phyloP scores from a whole-genome alignment of 2,888 invertebrate species.

The Spialia ferax region DNA sequence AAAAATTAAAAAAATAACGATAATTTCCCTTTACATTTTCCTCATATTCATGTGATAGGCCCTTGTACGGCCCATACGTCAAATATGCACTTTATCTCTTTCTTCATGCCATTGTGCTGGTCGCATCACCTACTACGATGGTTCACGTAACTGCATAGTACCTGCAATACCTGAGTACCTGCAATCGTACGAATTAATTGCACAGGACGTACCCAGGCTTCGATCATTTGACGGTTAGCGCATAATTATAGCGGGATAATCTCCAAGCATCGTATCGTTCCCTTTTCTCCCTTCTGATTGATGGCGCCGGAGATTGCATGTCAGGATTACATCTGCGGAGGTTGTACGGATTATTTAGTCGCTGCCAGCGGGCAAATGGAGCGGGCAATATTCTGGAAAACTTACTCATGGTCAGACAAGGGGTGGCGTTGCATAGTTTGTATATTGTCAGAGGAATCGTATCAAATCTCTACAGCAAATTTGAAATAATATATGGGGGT shows the following conservation, averaged over 20 bases:
- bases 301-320: constrained; percentile 83
- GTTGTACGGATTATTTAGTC: constrained; percentile 82
- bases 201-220: constrained; percentile 31
- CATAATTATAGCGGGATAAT: constrained; percentile 61
- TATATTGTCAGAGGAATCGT: too few species aligned
- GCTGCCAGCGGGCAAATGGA: constrained; percentile 69
- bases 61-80: too few species aligned
- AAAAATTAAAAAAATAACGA: too few species aligned
- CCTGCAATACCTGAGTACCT: too few species aligned
- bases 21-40: too few species aligned
- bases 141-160: too few species aligned
- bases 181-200: constrained; percentile 13
- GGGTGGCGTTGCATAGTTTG: neutral
- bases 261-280: constrained; percentile 53
- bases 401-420: neutral
- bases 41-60: too few species aligned
- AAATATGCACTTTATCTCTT: too few species aligned
- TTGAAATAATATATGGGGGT: too few species aligned
- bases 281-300: constrained; percentile 65
- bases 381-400: constrained; percentile 60
- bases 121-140: too few species aligned
- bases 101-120: too few species aligned
- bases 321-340: constrained; percentile 82
- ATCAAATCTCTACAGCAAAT: too few species aligned
- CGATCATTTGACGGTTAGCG: constrained; percentile 54